A percentile compares a stretch with the other conserved stretches of the same genome.
phyloP scores from a whole-genome alignment of 2,113 vertebrate genomes.

The Peromyscus polionotus region DNA sequence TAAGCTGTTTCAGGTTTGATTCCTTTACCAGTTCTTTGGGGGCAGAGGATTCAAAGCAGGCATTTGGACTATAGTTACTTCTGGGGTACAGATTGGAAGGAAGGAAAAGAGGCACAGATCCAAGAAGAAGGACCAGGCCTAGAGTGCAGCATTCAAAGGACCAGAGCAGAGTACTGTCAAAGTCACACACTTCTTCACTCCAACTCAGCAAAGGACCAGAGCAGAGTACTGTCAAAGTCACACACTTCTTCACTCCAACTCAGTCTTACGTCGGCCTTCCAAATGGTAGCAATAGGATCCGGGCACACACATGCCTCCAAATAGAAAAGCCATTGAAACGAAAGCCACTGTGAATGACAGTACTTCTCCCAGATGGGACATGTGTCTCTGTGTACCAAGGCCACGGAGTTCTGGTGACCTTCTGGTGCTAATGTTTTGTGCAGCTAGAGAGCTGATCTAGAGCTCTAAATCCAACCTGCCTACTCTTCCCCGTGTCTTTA shows the following conservation, averaged over 20 bases:
- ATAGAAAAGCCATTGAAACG: neutral
- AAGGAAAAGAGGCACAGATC: neutral
- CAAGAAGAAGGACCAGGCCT: neutral
- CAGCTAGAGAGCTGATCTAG: neutral
- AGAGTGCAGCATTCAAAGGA: neutral
- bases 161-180: neutral
- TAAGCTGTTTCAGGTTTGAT: neutral
- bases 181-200: neutral
- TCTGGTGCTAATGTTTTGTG: neutral
- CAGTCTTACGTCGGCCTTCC: neutral
- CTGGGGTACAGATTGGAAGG: neutral
- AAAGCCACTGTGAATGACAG: neutral
- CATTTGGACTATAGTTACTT: neutral
- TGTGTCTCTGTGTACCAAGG: neutral
- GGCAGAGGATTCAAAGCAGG: neutral
- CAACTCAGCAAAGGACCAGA: rapidly evolving
- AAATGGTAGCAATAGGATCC: neutral
- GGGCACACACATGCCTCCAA: neutral
- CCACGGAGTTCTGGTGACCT: neutral
- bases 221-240: neutral
- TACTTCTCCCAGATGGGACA: neutral
- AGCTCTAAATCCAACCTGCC: neutral
- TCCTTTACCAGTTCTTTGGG: neutral
- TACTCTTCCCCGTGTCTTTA: neutral
- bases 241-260: neutral